These are phyloP conservation scores for Athene cunicularia DNA, from an alignment of 2,113 vertebrate species.

Conservation along the genomic window DNA sequence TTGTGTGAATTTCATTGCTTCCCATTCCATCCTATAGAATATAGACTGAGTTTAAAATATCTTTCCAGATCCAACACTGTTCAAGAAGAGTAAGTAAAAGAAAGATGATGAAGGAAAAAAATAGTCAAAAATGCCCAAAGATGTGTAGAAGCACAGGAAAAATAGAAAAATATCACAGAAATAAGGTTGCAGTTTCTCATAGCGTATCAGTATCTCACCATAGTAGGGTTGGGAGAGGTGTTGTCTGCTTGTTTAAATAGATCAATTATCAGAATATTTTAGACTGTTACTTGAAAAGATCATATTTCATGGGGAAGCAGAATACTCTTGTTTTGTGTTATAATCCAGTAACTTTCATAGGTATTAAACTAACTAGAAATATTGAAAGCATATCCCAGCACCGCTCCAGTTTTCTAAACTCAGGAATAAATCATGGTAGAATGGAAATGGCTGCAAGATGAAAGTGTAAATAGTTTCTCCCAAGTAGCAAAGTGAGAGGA, in stretches of 20 bases:
- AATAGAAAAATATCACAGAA: neutral
- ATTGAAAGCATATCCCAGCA: neutral
- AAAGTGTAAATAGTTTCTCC: neutral
- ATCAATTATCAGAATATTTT: neutral
- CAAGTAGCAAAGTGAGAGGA: neutral
- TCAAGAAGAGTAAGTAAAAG: neutral
- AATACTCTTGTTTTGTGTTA: neutral
- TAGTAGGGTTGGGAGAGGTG: neutral
- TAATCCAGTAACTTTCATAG: neutral
- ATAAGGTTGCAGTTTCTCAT: neutral
- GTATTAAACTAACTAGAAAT: neutral
- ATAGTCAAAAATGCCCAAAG: neutral
- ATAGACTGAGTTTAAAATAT: neutral
- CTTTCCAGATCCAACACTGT: neutral
- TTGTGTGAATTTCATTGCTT: neutral
- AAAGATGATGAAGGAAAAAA: neutral
- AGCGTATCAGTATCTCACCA: neutral
- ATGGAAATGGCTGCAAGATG: neutral
- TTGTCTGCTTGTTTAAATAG: neutral
- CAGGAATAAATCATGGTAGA: neutral
- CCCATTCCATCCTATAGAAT: neutral
- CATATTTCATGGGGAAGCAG: neutral
- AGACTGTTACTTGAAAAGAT: neutral
- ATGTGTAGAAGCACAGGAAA: neutral
- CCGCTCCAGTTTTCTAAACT: neutral